Conservation (phyloP, 2,888 invertebrate genomes). For the Monoplex corrugatus region DNA sequence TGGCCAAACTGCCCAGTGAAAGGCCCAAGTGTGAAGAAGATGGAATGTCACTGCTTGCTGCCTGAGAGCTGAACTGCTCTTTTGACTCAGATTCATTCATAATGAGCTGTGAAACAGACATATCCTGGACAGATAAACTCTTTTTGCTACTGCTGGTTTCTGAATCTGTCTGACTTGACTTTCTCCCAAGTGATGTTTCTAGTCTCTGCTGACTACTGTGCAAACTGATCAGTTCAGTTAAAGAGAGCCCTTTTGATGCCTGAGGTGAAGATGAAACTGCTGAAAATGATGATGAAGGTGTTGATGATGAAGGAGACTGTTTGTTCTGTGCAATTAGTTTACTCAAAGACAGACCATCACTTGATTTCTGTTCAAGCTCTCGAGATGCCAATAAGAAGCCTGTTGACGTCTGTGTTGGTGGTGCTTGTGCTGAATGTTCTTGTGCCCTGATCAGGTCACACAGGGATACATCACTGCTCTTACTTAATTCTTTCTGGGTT, state of each 20-base stretch:
- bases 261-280: constrained; percentile 1
- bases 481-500: neutral
- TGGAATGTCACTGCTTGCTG: constrained; percentile 1
- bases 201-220: constrained; percentile 42
- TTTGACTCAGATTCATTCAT: constrained; percentile 26
- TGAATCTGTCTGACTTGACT: neutral
- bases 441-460: neutral
- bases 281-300: neutral
- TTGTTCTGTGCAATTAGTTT: constrained; percentile 26
- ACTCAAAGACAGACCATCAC: constrained; percentile 1
- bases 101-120: constrained; percentile 48
- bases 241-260: constrained; percentile 39
- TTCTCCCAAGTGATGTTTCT: neutral
- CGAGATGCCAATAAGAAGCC: neutral
- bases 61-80: neutral
- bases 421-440: neutral
- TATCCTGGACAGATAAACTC: neutral
- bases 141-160: neutral
- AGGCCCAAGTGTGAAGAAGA: neutral
- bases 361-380: neutral
- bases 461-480: neutral
- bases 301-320: neutral
- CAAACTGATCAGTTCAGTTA: constrained; percentile 56
- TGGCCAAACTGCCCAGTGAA: neutral
- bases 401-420: neutral